A percentile compares a stretch with the other conserved stretches of the same genome.
phyloP scores from a whole-genome alignment of 1,140 invertebrate genomes.

The Drosophila punjabiensis region DNA sequence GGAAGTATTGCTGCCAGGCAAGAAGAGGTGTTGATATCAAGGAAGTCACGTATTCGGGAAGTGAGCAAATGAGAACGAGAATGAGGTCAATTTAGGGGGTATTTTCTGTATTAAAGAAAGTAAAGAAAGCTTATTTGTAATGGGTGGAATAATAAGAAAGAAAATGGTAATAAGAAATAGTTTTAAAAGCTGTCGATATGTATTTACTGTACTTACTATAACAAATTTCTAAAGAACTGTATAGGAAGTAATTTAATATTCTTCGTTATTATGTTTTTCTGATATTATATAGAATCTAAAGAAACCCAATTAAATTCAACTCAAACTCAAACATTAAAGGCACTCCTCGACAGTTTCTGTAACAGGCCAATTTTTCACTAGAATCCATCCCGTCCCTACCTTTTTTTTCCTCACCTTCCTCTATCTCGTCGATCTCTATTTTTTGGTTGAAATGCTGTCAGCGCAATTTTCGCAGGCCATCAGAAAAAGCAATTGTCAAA shows the following conservation, averaged over 20 bases:
- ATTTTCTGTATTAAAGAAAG: not conserved
- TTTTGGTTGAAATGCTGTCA: slow-evolving; percentile 42
- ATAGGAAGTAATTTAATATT: no score
- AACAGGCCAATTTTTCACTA: slow-evolving; percentile 15
- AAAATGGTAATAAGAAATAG: not conserved
- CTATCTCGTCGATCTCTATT: slow-evolving; percentile 16
- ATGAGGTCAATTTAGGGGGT: slow-evolving; percentile 7
- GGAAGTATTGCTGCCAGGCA: slow-evolving; percentile 9
- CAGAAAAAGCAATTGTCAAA: slow-evolving; percentile 44
- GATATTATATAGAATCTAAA: not conserved
- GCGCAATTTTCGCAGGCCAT: slow-evolving; percentile 24
- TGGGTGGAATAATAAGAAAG: not conserved
- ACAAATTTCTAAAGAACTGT: no score
- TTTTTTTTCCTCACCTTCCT: not conserved
- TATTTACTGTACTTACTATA: no score
- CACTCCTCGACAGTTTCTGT: not conserved
- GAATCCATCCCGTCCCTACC: not conserved
- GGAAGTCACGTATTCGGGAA: slow-evolving; percentile 43
- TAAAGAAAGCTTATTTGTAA: not conserved
- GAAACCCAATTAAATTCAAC: not conserved
- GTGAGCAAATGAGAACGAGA: slow-evolving; percentile 38
- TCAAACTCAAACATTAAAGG: not conserved
- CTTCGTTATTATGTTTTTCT: no score
- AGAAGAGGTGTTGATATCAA: slow-evolving; percentile 27
- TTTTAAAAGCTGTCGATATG: not conserved